Evolutionary conservation across 2,113 vertebrate genomes (phyloP).

Genomic region (Oxygymnocypris stewartii): DNA sequence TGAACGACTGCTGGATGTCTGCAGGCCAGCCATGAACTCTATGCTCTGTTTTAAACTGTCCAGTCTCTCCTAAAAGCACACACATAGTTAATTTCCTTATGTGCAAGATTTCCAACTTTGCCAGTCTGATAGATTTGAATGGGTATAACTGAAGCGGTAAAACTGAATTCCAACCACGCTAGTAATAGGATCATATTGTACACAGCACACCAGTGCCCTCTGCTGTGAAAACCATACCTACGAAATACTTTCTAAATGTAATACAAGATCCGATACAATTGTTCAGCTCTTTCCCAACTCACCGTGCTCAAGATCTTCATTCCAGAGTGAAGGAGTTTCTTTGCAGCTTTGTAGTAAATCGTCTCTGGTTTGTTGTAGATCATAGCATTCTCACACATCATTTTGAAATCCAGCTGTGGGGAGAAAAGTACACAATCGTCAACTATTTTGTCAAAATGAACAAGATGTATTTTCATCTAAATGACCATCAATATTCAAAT

Average conservation of each 20-base stretch:
- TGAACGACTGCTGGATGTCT: constrained; percentile 76
- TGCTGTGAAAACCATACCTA: constrained; percentile 49
- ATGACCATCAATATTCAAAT: not conserved
- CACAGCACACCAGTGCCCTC: constrained; percentile 55
- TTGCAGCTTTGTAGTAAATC: constrained; percentile 96
- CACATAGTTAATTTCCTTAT: not conserved
- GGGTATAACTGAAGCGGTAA: not conserved
- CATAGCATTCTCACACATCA: constrained; percentile 98
- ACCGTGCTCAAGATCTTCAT: constrained; percentile 98
- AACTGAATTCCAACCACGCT: not conserved
- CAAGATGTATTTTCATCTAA: not conserved
- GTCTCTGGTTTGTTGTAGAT: constrained; percentile 98
- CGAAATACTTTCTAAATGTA: not conserved
- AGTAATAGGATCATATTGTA: not conserved
- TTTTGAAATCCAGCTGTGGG: constrained; percentile 87
- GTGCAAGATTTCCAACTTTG: not conserved
- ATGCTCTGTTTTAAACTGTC: constrained; percentile 95
- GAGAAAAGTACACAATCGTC: not conserved
- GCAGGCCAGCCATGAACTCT: constrained; percentile 93
- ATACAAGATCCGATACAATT: not conserved
- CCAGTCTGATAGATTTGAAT: not conserved
- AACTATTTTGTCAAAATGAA: not conserved
- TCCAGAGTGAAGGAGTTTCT: constrained; percentile 93
- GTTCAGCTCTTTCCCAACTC: constrained; percentile 49
- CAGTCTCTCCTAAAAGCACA: constrained; percentile 84